Evolutionary conservation across 2,888 invertebrate species (phyloP).

Genomic region (Brachylomia viminalis): DNA sequence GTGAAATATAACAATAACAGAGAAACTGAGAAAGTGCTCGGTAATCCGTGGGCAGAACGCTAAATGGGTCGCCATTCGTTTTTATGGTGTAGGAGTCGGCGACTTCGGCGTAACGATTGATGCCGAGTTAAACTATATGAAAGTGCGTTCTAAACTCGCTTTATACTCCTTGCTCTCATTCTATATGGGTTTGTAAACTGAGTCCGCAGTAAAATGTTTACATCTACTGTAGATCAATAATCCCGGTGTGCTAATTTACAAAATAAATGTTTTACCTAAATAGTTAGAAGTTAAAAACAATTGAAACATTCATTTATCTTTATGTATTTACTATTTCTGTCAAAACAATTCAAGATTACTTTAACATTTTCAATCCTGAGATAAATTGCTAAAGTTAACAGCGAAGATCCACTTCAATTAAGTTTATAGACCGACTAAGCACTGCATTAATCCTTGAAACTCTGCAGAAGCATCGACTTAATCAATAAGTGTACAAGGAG

Average conservation of each 20-base stretch:
- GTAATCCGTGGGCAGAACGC: constrained; percentile 64
- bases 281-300: neutral
- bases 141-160: constrained; percentile 72
- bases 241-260: neutral
- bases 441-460: constrained; percentile 66
- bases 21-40: constrained; percentile 65
- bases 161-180: constrained; percentile 47
- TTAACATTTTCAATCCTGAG: constrained; percentile 9
- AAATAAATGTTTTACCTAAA: neutral
- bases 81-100: constrained; percentile 78
- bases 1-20: constrained; percentile 61
- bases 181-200: constrained; percentile 20
- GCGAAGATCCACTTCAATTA: constrained; percentile 52
- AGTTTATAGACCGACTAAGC: constrained; percentile 55
- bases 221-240: neutral
- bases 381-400: constrained; percentile 43
- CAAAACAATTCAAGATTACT: constrained; percentile 1
- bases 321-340: neutral
- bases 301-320: neutral
- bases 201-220: constrained; percentile 29
- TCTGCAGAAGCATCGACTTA: constrained; percentile 70
- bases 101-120: constrained; percentile 66
- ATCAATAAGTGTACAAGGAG: constrained; percentile 73
- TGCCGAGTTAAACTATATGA: constrained; percentile 71
- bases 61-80: constrained; percentile 79